Evolutionary conservation across 2,888 invertebrate genomes (phyloP).

Genomic region (Drosophila leonis): DNA sequence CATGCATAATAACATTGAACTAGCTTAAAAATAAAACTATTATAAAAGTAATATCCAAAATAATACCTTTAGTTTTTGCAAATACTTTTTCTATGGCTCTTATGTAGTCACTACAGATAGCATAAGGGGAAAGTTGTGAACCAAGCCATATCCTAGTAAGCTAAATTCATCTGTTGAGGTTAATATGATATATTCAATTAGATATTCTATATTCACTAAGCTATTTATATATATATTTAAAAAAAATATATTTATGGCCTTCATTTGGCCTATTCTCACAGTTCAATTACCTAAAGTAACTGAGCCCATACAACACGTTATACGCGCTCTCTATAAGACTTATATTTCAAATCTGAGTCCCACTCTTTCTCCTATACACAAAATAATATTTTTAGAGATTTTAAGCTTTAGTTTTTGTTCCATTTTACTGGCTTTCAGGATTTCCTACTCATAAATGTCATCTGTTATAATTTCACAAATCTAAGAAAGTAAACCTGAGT

Average conservation of each 20-base stretch:
- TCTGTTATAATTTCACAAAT: slow-evolving; percentile 8
- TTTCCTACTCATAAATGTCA: slow-evolving; percentile 11
- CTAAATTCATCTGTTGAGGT: too few species aligned
- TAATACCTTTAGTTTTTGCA: background rate
- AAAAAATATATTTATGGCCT: too few species aligned
- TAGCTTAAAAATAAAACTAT: background rate
- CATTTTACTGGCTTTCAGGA: slow-evolving; percentile 1
- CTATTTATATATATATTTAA: too few species aligned
- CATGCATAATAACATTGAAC: background rate
- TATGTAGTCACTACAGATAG: background rate
- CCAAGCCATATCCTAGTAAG: too few species aligned
- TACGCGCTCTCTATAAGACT: too few species aligned
- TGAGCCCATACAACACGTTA: too few species aligned
- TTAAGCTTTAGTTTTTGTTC: background rate
- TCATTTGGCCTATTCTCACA: too few species aligned
- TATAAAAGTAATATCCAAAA: background rate
- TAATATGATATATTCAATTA: too few species aligned
- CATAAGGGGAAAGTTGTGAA: background rate
- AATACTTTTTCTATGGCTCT: background rate
- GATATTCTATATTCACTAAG: too few species aligned
- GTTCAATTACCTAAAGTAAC: too few species aligned
- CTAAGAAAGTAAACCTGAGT: background rate
- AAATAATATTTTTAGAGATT: background rate
- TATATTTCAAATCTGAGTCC: too few species aligned
- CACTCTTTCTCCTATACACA: too few species aligned